phyloP scores from a whole-genome alignment of 2,888 invertebrate species.

The Fabriciana adippe region DNA sequence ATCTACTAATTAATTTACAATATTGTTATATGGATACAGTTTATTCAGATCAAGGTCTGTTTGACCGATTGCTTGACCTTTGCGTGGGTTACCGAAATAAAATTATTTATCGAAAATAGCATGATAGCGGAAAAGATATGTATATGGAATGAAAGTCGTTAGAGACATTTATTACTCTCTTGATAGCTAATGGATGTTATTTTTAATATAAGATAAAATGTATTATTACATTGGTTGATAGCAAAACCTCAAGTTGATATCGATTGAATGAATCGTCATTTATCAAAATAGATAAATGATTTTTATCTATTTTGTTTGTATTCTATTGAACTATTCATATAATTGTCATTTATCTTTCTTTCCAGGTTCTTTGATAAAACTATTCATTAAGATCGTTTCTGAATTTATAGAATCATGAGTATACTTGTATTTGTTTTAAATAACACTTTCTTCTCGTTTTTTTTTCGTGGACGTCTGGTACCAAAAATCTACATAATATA shows the following conservation, averaged over 20 bases:
- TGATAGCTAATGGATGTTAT: constrained; percentile 23
- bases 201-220: constrained; percentile 10
- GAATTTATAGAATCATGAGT: too few species aligned
- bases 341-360: too few species aligned
- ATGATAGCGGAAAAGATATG: constrained; percentile 16
- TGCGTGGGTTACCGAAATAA: constrained; percentile 28
- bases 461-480: too few species aligned
- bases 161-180: constrained; percentile 21
- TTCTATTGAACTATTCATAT: too few species aligned
- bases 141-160: constrained; percentile 14
- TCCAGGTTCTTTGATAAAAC: too few species aligned
- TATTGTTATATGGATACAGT: constrained; percentile 16
- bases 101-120: constrained; percentile 15
- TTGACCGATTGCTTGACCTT: constrained; percentile 18
- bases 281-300: too few species aligned
- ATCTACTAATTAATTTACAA: constrained; percentile 14
- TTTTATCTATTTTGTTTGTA: neutral
- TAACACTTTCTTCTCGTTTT: too few species aligned
- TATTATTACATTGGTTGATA: constrained; percentile 9
- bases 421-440: too few species aligned
- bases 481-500: too few species aligned
- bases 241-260: constrained; percentile 13
- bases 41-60: constrained; percentile 33
- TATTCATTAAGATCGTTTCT: too few species aligned
- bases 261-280: neutral